Conservation (phyloP, 2,797 vertebrate species). For the Myoxocephalus aenaeus region DNA sequence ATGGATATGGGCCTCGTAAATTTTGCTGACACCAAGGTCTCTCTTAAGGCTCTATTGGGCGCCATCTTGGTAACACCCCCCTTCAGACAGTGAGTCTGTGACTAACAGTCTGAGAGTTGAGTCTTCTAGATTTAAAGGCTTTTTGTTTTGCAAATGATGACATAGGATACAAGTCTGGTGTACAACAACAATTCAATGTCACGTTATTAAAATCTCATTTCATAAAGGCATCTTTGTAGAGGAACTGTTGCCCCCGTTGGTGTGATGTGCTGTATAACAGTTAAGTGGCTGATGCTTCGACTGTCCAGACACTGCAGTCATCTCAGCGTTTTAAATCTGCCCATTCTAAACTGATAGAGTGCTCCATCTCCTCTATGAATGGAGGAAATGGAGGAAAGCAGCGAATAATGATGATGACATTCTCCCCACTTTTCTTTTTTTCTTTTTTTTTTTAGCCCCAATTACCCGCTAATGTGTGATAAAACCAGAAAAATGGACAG, state of each 20-base stretch:
- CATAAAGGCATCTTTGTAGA: neutral
- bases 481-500: slow-evolving; percentile 85
- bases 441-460: slow-evolving; percentile 63
- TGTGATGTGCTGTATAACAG: slow-evolving; percentile 34
- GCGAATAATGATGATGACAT: slow-evolving; percentile 77
- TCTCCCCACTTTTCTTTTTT: slow-evolving; percentile 53
- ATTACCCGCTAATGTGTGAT: slow-evolving; percentile 82
- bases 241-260: slow-evolving; percentile 14
- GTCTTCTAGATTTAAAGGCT: neutral
- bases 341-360: slow-evolving; percentile 56
- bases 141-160: neutral
- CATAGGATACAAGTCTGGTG: neutral
- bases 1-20: slow-evolving; percentile 62
- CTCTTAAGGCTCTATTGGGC: slow-evolving; percentile 16
- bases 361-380: slow-evolving; percentile 61
- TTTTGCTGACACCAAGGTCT: slow-evolving; percentile 50
- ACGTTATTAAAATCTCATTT: slow-evolving; percentile 22
- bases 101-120: slow-evolving; percentile 20
- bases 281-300: slow-evolving; percentile 42
- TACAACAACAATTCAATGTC: slow-evolving; percentile 6
- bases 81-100: slow-evolving; percentile 12
- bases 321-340: slow-evolving; percentile 50
- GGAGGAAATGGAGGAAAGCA: slow-evolving; percentile 66
- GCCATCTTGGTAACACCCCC: slow-evolving; percentile 7
- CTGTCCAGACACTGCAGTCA: slow-evolving; percentile 48